Evolutionary conservation across 1,140 invertebrate species (phyloP), one percentile per base, ranked within the genome.

Genomic region (Polyergus mexicanus): DNA sequence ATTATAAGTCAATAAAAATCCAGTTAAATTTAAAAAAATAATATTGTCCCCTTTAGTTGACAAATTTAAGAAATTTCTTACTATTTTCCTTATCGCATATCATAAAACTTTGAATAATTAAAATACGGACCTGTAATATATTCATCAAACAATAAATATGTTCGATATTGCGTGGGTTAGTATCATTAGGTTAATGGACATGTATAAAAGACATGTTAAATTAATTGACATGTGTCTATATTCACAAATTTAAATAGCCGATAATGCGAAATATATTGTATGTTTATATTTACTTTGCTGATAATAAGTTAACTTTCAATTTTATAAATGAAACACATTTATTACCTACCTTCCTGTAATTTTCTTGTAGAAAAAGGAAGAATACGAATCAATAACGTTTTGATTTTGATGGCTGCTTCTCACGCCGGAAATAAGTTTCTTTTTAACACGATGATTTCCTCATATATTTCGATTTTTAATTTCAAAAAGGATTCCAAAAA

Each of bases 281-380:
- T 28, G 25, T 28, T 28, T 28, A 28, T 28, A 22, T 72, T 25
- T 4, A n/a, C 2, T 56, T 22, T 2, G 19, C 4, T 72, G 51
- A 56, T 16, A 54, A 7, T 4, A 72, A 16, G 7, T 56, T 13
- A 56, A 56, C 2, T 72, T 56, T 54, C 13, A 68, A 1, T 32
- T 22, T 72, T 6, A 56, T 72, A 38, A 72, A 38, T 72, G 2
- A 72, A 4, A 72, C n/a, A 56, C 28, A 35, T 56, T 72, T 13
- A 56, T 35, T 54, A 1, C n/a, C 3, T 54, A n/a, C 0, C 16
- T 16, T 32, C 32, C 32, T 32, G 32, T 3, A 19, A 51, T 11
- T 2, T 54, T 35, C 1, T 56, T 56, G 35, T 35, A 72, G 2
- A 72, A 72, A 56, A 11, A 0, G 19, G 32, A 8, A 72, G 2